A percentile compares a stretch with the other conserved stretches of the same genome.
Conservation (phyloP, 1,140 invertebrate species). For the Ruditapes philippinarum region DNA sequence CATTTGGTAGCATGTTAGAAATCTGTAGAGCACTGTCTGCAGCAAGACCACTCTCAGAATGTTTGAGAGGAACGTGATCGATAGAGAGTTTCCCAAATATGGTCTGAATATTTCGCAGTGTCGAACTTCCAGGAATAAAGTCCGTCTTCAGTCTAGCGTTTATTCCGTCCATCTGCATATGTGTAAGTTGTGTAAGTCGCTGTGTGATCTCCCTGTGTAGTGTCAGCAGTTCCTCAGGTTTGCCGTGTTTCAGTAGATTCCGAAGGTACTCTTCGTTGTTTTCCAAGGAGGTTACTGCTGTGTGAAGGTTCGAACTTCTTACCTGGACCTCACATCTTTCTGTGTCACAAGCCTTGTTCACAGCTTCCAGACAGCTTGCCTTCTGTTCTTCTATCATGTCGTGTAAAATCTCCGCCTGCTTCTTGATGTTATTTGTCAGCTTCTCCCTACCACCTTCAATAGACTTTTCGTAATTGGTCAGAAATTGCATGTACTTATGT, state of each 20-base stretch:
- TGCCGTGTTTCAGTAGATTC: conserved; percentile 75
- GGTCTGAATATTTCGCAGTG: conserved; percentile 73
- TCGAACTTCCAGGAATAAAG: conserved; percentile 74
- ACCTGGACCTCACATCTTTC: conserved; percentile 72
- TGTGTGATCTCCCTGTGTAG: conserved; percentile 74
- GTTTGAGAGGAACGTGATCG: conserved; percentile 65
- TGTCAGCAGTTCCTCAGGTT: conserved; percentile 77
- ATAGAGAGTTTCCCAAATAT: conserved; percentile 79
- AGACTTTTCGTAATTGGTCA: conserved; percentile 71
- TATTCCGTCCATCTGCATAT: conserved; percentile 77
- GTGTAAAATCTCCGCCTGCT: conserved; percentile 79
- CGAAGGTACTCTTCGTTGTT: conserved; percentile 74
- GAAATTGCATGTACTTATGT: conserved; percentile 73
- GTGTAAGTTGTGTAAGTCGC: conserved; percentile 76
- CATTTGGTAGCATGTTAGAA: conserved; percentile 74
- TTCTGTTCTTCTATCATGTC: conserved; percentile 79
- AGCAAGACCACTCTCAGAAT: conserved; percentile 66
- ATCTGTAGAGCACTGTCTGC: conserved; percentile 60
- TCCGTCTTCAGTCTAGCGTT: conserved; percentile 71
- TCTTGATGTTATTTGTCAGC: conserved; percentile 63
- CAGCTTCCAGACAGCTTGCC: conserved; percentile 56
- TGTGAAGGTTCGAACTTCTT: conserved; percentile 70
- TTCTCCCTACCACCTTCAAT: conserved; percentile 71
- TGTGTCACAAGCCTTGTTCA: conserved; percentile 66
- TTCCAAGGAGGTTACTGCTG: conserved; percentile 69